These are phyloP conservation scores for Diplodus puntazzo DNA, from an alignment of 2,797 vertebrate species.

Conservation along the genomic window DNA sequence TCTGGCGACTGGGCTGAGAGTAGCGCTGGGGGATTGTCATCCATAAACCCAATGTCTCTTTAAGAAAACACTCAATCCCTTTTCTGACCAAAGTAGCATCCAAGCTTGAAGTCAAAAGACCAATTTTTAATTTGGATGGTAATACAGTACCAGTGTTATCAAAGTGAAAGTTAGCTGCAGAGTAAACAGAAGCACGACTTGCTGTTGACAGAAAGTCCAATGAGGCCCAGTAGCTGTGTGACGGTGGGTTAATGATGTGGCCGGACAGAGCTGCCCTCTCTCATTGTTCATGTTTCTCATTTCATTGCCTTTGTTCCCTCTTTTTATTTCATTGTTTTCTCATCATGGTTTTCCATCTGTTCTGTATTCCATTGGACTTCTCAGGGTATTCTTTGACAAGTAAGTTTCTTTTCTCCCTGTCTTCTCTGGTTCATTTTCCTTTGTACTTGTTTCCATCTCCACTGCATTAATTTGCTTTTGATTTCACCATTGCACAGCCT, in stretches of 20 bases:
- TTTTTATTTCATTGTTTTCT: conserved; percentile 82
- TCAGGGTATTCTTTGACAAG: conserved; percentile 93
- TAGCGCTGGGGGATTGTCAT: neutral
- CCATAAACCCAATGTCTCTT: neutral
- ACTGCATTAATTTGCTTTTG: conserved; percentile 16
- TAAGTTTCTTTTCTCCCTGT: conserved; percentile 89
- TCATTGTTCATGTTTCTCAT: conserved; percentile 79
- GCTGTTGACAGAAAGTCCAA: neutral
- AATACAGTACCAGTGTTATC: neutral
- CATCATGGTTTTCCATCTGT: conserved; percentile 88
- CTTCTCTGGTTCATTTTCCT: conserved; percentile 31
- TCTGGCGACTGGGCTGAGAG: no score
- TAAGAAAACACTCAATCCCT: neutral
- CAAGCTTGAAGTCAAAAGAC: neutral
- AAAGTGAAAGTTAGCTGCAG: neutral
- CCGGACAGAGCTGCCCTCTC: conserved; percentile 45
- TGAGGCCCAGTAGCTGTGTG: neutral
- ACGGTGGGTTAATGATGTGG: conserved; percentile 36
- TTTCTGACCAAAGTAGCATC: neutral
- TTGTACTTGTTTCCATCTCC: conserved; percentile 29
- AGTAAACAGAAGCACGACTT: conserved; percentile 3
- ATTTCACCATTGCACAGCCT: neutral
- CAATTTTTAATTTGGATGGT: conserved; percentile 13
- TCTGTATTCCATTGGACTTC: conserved; percentile 91
- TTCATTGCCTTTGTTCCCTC: conserved; percentile 80